Conservation (phyloP, 2,888 invertebrate genomes). For the Tillus elongatus region DNA sequence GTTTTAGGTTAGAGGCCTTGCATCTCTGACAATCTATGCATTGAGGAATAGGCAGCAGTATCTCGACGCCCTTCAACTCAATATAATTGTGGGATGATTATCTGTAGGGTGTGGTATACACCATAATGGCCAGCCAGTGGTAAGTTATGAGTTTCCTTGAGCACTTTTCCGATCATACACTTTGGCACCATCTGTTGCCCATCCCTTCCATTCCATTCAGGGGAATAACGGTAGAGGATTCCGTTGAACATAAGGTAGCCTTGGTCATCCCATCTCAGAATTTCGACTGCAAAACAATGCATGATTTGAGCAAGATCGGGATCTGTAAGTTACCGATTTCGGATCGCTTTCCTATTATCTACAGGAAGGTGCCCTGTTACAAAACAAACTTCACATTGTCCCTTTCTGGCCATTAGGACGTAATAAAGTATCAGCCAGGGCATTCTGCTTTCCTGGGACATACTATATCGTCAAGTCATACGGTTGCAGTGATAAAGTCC, state of each 20-base stretch:
- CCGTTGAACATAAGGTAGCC: too few relatives aligned
- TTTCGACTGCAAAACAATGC: too few relatives aligned
- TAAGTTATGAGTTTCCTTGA: too few relatives aligned
- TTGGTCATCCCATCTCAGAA: too few relatives aligned
- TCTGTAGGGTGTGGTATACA: slow-evolving; percentile 19
- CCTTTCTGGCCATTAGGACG: slow-evolving; percentile 20
- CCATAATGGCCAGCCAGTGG: slow-evolving; percentile 29
- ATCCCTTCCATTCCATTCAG: slow-evolving; percentile 16
- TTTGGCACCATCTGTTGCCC: too few relatives aligned
- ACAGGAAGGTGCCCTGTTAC: slow-evolving; percentile 16
- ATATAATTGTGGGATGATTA: slow-evolving; percentile 21
- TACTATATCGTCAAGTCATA: slow-evolving; percentile 36
- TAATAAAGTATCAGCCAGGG: slow-evolving; percentile 36
- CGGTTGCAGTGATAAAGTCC: slow-evolving; percentile 37
- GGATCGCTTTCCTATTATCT: slow-evolving; percentile 1
- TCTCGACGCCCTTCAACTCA: slow-evolving; percentile 23
- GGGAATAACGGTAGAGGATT: too few relatives aligned
- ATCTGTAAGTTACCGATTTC: slow-evolving; percentile 20
- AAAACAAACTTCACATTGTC: slow-evolving; percentile 12
- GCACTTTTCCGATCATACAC: too few relatives aligned
- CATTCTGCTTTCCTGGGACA: slow-evolving; percentile 33
- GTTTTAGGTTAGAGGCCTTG: slow-evolving; percentile 23
- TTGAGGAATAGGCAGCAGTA: slow-evolving; percentile 19
- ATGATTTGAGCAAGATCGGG: slow-evolving; percentile 21
- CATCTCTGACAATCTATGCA: slow-evolving; percentile 28